Base-by-base conservation (phyloP, 2,888 invertebrate species). In the Lordiphosa andalusiaca region DNA sequence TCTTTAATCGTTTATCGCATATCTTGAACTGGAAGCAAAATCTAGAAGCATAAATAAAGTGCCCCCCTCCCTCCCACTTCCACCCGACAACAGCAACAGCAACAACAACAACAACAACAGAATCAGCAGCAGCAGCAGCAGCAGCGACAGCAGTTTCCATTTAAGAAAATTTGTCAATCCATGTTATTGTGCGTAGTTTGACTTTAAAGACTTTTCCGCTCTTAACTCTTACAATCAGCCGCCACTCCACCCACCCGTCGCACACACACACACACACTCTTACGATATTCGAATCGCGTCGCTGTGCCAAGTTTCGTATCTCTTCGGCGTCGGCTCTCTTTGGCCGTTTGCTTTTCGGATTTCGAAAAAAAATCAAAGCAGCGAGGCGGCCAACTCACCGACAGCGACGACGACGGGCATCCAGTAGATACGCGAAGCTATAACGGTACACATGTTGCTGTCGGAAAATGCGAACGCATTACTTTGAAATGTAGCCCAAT, bases 381-480 rank as follows among this genome's bases (percentile, higher is more conserved):
- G 53, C 60, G 58, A 16, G 37, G 59, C 47, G 65, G 49, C 56
- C 48, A 52, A 39, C 62, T 63, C 66, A 62, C 40, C 62, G 48
- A 39, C 40, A 36, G 21, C 66, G 58, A 42, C 67, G 63, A 54
- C 56, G 63, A 60, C 65, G 70, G 53, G 65, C 63, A 70, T 67
- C 67, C 75, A 69, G 75, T 87, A 80, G 77, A 85, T 81, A 81
- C 84, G 83, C 85, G 85, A 83, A 82, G 69, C 84, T 75, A 84
- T 80, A 80, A 84, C 86, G 71, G 83, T 85, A 73, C 86, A 85
- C 83, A 86, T 77, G 87, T 71, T 73, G 73, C 74, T 71, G 67
- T 68, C 86, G 86, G 83, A 86, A 74, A 53, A 70, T 69, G 69
- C 69, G 70, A 73, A 67, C 69, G 71, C 40, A 54, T 61, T 62